Conservation (phyloP, 2,113 vertebrate species). For the Ammospiza caudacuta region DNA sequence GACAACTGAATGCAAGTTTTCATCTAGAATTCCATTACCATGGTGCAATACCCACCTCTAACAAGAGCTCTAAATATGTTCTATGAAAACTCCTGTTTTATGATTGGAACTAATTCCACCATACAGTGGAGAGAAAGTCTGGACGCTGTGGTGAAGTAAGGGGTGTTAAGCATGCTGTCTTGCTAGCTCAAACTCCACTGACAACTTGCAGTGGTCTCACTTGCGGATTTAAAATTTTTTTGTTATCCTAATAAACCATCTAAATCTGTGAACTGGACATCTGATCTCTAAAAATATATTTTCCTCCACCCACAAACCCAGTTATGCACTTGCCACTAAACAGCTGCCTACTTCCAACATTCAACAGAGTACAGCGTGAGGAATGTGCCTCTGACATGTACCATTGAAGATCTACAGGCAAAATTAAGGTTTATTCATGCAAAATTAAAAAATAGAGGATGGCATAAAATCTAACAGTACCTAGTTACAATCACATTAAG, state of each 20-base stretch:
- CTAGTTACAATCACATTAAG: neutral
- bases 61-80: neutral
- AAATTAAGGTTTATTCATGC: conserved; percentile 9
- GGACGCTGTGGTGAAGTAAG: neutral
- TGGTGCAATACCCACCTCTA: neutral
- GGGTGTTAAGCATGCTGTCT: neutral
- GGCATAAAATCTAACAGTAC: conserved; percentile 14
- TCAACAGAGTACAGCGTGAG: neutral
- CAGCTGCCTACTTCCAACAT: conserved; percentile 11
- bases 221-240: neutral
- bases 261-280: neutral
- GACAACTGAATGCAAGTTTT: neutral
- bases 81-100: neutral
- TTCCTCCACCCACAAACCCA: neutral
- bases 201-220: neutral
- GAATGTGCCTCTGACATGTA: neutral
- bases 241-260: neutral
- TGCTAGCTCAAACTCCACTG: neutral
- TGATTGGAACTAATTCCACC: neutral
- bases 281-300: neutral
- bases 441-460: conserved; percentile 3
- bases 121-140: neutral
- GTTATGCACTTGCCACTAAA: neutral
- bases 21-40: neutral
- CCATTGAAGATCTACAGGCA: conserved; percentile 6